These are phyloP conservation scores for Piliocolobus tephrosceles DNA, from an alignment of 2,113 vertebrate genomes.

Conservation along the genomic window DNA sequence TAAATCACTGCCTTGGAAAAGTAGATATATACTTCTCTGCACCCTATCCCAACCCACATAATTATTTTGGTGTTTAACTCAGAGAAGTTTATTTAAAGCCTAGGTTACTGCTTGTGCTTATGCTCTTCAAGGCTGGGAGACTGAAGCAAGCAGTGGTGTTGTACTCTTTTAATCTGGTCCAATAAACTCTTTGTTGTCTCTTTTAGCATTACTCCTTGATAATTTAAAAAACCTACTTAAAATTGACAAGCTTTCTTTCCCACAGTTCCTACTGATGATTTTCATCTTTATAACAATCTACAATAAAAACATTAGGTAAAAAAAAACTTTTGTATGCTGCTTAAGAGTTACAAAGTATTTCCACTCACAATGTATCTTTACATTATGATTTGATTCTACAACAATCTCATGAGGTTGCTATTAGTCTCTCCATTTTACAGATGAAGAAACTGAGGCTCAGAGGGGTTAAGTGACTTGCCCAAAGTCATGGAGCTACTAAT, in stretches of 20 bases:
- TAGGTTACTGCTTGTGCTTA: background rate
- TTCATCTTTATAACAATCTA: background rate
- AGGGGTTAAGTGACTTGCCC: background rate
- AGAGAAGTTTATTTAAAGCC: background rate
- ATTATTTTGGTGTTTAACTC: background rate
- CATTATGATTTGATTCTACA: background rate
- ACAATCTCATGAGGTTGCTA: background rate
- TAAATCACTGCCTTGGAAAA: background rate
- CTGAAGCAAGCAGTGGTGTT: background rate
- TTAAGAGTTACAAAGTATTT: background rate
- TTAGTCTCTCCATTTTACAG: background rate
- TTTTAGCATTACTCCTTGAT: background rate
- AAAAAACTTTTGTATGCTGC: background rate
- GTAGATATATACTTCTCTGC: background rate
- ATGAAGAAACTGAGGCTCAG: constrained; percentile 1
- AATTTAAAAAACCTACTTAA: background rate
- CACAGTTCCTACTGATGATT: background rate
- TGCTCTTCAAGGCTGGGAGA: background rate
- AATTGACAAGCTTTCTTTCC: background rate
- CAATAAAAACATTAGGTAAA: background rate
- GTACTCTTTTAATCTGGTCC: background rate
- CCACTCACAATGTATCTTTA: background rate
- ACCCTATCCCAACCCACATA: background rate
- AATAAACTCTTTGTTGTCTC: background rate
- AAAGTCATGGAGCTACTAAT: background rate